Base-by-base conservation (phyloP, 2,888 invertebrate species). In the Sesia bembeciformis region DNA sequence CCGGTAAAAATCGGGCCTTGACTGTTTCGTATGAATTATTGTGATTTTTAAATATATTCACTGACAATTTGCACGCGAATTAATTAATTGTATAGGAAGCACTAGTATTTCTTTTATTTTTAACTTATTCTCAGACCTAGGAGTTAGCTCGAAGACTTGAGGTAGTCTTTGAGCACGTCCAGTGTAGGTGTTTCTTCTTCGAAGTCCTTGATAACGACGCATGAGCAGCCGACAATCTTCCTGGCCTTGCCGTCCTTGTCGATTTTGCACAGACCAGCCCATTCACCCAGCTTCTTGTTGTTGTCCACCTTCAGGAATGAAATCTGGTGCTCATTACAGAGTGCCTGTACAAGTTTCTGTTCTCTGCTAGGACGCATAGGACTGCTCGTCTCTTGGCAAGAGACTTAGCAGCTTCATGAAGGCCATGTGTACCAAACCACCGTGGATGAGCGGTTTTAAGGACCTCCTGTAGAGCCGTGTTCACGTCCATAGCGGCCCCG, bases 221-320 rank as follows among this genome's bases (percentile, higher is more conserved):
- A 98, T 4, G 98, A 98, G 91, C 98, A 98, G 55, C 98, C 97
- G 67, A 98, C 98, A 62, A 99, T 97, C 91, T 99, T 99, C 70
- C 99, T 93, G 60, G 99, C 98, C 83, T 99, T 99, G 75, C 99
- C 99, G 69, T 98, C 98, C 78, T 96, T 98, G 91, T 99, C 99
- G 76, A 99, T 97, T 91, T 99, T 99, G 91, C 99, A 99, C 58
- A 99, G 93, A 64, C 99, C 99, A 52, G 98, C 97, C 98, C 99
- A 99, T 91, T 99, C 99, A 52, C 99, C 99, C 56, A 99, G 93
- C 81, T 98, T 98, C 90, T 99, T 99, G 91, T 98, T 99, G 88
- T 98, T 98, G 83, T 99, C 98, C 52, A 99, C 90, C 91, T 96
- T 97, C 65, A 99, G 95, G 60, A 99, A 92, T 58, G 98, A 97